Evolutionary conservation across 2,888 invertebrate species (phyloP), one percentile per base, ranked within the genome.

Genomic region (Lumbricus terrestris): DNA sequence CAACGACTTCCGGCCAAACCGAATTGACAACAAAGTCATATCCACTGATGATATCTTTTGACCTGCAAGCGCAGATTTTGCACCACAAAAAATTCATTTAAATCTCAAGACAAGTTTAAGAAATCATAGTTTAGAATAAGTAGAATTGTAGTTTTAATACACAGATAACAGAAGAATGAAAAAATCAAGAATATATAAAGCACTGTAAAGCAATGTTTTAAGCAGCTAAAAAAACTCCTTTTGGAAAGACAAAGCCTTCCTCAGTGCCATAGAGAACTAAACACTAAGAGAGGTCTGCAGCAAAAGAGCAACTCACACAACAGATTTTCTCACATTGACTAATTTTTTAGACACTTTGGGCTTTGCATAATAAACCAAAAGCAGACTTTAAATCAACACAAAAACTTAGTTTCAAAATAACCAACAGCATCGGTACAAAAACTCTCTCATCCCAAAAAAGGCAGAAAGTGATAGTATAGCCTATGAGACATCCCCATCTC

Each of bases 21-120:
- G 98, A 97, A 94, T 97, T 97, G 0, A 97, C 96, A 92, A 98
- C 94, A 94, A 97, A 97, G 94, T 97, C 96, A 93, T 96, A 97
- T 0, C 96, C 97, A 91, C 96, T 95, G 29, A 96, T 95, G 69
- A 93, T 93, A 88, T 95, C 85, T 85, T 37, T 85, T 3, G 85
- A 37, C 34, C 85, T 85, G 37, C 23, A 85, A 35, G 20, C 35
- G 29, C 20, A 35, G n/a, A n/a, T n/a, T 35, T 35, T 35, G 1
- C 34, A 85, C n/a, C n/a, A 85, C 8, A 85, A 85, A 23, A 35
- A 18, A 85, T 34, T 85, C n/a, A 85, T 34, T 69, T 69, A 1
- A 16, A 69, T 69, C 47, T 69, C 11, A 11, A 69, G n/a, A 69
- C 69, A 69, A n/a, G n/a, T 69, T 69, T n/a, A n/a, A n/a, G 69